Base-by-base conservation (phyloP, 2,113 vertebrate genomes). In the Neopipo cinnamomea region DNA sequence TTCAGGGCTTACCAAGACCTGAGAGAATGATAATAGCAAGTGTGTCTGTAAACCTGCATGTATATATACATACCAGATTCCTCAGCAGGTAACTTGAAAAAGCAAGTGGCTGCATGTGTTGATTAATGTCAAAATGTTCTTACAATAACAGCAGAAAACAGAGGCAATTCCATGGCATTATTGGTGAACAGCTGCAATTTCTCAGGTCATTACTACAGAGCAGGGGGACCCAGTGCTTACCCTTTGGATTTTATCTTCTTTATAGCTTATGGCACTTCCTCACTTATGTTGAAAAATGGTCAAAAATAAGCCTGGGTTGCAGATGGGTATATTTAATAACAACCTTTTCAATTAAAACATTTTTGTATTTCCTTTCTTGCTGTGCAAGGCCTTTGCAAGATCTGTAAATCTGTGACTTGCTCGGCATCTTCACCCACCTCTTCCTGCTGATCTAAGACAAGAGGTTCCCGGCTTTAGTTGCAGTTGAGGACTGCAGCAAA, bases 71-170 rank as follows among this genome's bases (percentile, higher is more conserved):
- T 56, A 42, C 31, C 55, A 66, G 50, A 76, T 88, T 85, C 55
- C 47, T 47, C 63, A 47, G 49, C 12, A 76, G 42, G 44, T 42
- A 79, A 59, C 71, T 53, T 62, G 7, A 74, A 70, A 93, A 90
- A 72, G 15, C 74, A 88, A 65, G 52, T 75, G 78, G 33, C 61
- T 72, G 49, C 44, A 59, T 63, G 23, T 52, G 52, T 68, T 90
- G 71, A 75, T 90, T 28, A 50, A 35, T 82, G 44, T 82, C 71
- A 76, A 63, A 83, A 79, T 88, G 72, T 42, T 90, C 66, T 85
- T 88, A 22, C 1, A 59, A 31, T 28, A 78, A 4, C 30, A 80
- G 31, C 28, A 85, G 56, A 81, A 77, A 71, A 8, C 31, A 55
- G 74, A 56, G 72, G 30, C 47, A 62, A 2, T 71, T 71, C 46